Conservation (phyloP, 2,797 vertebrate genomes). For the Smutsia temminckii region DNA sequence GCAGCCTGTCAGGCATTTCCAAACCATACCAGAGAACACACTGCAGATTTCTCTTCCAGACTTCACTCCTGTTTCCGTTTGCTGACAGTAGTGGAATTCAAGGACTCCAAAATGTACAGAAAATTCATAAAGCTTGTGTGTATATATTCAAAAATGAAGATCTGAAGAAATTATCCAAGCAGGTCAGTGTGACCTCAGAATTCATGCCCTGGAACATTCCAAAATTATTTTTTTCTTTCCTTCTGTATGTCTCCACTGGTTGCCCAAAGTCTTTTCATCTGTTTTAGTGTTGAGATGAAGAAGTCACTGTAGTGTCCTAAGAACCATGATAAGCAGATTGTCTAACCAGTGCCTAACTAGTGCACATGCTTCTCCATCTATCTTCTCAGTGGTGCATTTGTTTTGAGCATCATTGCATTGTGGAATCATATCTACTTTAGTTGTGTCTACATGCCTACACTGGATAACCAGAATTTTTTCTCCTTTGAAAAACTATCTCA, state of each 20-base stretch:
- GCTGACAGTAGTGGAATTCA: slow-evolving; percentile 28
- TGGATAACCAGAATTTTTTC: background rate
- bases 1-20: background rate
- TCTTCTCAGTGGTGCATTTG: background rate
- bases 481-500: background rate
- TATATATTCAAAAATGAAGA: background rate
- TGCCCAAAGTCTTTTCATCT: background rate
- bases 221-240: background rate
- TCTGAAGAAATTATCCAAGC: background rate
- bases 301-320: background rate
- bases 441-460: background rate
- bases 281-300: background rate
- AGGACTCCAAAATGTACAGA: background rate
- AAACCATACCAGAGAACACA: background rate
- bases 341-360: background rate
- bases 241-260: background rate
- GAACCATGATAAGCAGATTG: background rate
- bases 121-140: background rate
- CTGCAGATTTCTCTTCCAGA: background rate
- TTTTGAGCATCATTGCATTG: background rate
- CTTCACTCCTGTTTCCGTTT: slow-evolving; percentile 8
- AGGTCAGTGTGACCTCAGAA: background rate
- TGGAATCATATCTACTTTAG: background rate
- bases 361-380: background rate
- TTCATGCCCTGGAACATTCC: background rate